phyloP scores from a whole-genome alignment of 2,797 vertebrate species.

The Microctenopoma stevenorrisi region DNA sequence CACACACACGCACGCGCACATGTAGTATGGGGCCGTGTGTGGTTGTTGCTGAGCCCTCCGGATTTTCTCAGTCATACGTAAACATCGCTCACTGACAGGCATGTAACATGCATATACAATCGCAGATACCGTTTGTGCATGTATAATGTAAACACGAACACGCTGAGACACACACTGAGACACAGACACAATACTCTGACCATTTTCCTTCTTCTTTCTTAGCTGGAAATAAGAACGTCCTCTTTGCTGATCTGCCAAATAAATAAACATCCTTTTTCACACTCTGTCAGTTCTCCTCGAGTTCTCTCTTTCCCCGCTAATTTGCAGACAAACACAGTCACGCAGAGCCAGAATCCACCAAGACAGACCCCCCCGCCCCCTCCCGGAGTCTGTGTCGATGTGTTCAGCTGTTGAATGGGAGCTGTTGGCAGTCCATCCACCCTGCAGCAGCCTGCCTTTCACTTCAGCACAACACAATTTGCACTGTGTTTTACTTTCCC shows the following conservation, averaged over 20 bases:
- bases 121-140: constrained; percentile 10
- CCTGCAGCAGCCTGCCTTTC: constrained; percentile 53
- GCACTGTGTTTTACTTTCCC: constrained; percentile 59
- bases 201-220: constrained; percentile 1
- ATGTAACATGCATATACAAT: constrained; percentile 2
- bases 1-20: constrained; percentile 13
- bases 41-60: constrained; percentile 20
- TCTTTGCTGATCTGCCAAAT: constrained; percentile 40
- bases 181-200: neutral
- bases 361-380: constrained; percentile 2
- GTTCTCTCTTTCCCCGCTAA: neutral
- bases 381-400: constrained; percentile 44
- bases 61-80: constrained; percentile 37
- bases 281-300: constrained; percentile 33
- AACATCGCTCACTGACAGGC: constrained; percentile 45
- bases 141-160: neutral
- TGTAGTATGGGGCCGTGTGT: constrained; percentile 13
- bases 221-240: constrained; percentile 36
- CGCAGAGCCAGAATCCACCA: constrained; percentile 43
- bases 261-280: constrained; percentile 48
- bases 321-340: constrained; percentile 4
- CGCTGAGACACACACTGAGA: neutral
- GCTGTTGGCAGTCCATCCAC: constrained; percentile 55
- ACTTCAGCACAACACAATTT: constrained; percentile 64
- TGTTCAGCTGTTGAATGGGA: constrained; percentile 59